These are phyloP conservation scores for Morinoia aosen DNA, from an alignment of 2,888 invertebrate genomes.

Conservation along the genomic window DNA sequence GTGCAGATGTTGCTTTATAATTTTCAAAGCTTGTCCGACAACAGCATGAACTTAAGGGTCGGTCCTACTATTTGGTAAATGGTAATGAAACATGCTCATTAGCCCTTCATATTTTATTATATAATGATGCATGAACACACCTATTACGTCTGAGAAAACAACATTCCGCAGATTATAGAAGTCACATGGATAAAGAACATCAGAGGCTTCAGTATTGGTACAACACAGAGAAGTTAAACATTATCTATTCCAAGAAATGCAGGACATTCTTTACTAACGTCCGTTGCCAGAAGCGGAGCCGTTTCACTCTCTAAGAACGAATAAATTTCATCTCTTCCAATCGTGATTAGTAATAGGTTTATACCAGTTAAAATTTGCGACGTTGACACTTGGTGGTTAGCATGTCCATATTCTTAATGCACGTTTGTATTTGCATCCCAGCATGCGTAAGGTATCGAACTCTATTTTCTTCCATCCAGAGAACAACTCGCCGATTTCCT, in stretches of 20 bases:
- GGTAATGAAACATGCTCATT: neutral
- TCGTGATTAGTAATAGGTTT: neutral
- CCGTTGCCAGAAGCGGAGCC: neutral
- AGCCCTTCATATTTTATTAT: slow-evolving; percentile 35
- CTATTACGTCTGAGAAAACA: slow-evolving; percentile 22
- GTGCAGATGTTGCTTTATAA: too few species aligned
- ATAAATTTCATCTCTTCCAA: neutral
- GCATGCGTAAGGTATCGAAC: neutral
- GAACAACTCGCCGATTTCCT: neutral
- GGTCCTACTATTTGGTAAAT: too few species aligned
- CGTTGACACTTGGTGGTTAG: neutral
- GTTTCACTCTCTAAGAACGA: neutral
- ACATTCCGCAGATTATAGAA: neutral
- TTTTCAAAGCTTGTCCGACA: too few species aligned
- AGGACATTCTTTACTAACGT: neutral
- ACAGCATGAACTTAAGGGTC: too few species aligned
- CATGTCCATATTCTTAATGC: neutral
- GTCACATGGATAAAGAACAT: slow-evolving; percentile 12
- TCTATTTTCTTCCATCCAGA: neutral
- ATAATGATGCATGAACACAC: slow-evolving; percentile 30
- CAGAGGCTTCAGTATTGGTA: neutral
- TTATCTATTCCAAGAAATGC: neutral
- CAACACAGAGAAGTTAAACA: neutral
- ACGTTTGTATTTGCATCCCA: neutral
- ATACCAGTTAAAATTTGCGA: neutral